Evolutionary conservation across 2,113 vertebrate genomes (phyloP).

Genomic region (Hippolais icterina): DNA sequence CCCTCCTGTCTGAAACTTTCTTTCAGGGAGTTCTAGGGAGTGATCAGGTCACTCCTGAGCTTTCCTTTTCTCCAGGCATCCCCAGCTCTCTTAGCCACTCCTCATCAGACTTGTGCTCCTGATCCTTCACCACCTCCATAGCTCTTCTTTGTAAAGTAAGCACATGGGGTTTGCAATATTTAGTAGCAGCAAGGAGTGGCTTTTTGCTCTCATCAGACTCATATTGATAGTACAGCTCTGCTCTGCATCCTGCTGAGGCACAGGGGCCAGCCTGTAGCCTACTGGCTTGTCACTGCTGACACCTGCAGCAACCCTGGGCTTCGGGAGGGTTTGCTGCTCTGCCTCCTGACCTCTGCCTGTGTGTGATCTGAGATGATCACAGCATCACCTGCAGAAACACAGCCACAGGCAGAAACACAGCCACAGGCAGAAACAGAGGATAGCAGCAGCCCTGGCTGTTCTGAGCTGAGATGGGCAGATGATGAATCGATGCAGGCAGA

Average conservation of each 20-base stretch:
- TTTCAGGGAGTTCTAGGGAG: not conserved
- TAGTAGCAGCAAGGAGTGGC: not conserved
- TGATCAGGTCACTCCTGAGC: not conserved
- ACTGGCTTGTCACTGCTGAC: not conserved
- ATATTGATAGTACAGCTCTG: not conserved
- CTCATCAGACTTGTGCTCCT: not conserved
- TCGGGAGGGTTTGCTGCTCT: not conserved
- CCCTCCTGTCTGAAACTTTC: not conserved
- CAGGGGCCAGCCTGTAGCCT: not conserved
- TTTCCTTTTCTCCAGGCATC: not conserved
- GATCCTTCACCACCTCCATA: not conserved
- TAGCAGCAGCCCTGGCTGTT: not conserved
- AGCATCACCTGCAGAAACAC: slow-evolving; percentile 5
- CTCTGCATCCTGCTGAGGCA: not conserved
- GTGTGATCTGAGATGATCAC: slow-evolving; percentile 27
- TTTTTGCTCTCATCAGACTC: not conserved
- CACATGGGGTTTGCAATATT: not conserved
- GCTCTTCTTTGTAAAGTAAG: not conserved
- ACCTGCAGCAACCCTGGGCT: not conserved
- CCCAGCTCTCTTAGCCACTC: not conserved
- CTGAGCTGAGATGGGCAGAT: not conserved
- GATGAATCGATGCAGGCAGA: not conserved
- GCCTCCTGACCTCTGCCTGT: not conserved
- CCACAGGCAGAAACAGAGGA: not conserved
- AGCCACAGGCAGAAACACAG: slow-evolving; percentile 9